Conservation (phyloP, 1,140 invertebrate species). For the Drosophila mojavensis region DNA sequence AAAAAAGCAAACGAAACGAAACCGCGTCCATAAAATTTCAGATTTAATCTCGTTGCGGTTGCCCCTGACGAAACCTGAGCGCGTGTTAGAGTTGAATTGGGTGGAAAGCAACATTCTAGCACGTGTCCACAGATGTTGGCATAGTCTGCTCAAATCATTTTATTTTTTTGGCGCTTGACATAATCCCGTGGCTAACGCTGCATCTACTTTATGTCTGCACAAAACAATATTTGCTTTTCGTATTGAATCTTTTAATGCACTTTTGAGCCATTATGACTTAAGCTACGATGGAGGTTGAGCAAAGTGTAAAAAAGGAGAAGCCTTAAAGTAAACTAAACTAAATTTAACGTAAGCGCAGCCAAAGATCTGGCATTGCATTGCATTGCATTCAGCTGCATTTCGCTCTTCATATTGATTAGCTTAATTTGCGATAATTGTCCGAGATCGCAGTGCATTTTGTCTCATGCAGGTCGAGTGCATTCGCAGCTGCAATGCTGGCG, state of each 20-base stretch:
- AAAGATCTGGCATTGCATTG: no score
- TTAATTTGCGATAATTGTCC: not conserved
- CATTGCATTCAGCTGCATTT: no score
- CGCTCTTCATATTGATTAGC: not conserved
- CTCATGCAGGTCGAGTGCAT: not conserved
- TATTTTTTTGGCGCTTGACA: conserved; percentile 6
- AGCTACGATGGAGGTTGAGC: not conserved
- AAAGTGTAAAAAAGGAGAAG: no score
- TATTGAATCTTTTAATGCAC: conserved; percentile 13
- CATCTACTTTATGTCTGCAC: not conserved
- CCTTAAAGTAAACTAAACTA: no score
- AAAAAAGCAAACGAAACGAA: not conserved
- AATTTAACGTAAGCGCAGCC: no score
- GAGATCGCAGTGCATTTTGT: not conserved
- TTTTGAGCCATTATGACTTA: not conserved
- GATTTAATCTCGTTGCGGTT: conserved; percentile 21
- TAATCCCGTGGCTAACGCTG: conserved; percentile 7
- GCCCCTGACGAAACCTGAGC: conserved; percentile 1
- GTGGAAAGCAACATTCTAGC: not conserved
- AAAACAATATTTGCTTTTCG: not conserved
- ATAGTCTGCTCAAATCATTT: not conserved
- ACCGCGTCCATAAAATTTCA: conserved; percentile 21
- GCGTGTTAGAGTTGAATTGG: not conserved
- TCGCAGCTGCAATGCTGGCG: not conserved
- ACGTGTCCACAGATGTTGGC: conserved; percentile 1